phyloP scores from a whole-genome alignment of 1,140 invertebrate species.

The Dryas iulia region DNA sequence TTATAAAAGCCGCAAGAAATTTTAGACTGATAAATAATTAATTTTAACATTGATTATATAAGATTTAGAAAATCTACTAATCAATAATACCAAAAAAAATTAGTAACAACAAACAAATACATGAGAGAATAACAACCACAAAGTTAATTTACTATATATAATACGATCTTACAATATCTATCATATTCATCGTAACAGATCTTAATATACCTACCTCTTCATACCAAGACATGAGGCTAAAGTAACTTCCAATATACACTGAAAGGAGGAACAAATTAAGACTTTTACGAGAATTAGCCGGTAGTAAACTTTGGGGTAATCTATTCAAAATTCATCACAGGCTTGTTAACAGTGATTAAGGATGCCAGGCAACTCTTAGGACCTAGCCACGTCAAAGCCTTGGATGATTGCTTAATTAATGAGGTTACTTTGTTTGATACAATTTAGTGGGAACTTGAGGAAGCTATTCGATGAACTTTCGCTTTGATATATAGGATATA shows the following conservation, averaged over 20 bases:
- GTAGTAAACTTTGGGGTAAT: conserved; percentile 1
- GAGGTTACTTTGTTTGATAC: conserved; percentile 22
- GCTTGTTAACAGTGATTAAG: conserved; percentile 39
- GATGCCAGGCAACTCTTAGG: conserved; percentile 32
- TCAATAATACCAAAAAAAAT: too few relatives aligned
- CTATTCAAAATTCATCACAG: conserved; percentile 30
- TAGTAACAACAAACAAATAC: too few relatives aligned
- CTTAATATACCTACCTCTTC: too few relatives aligned
- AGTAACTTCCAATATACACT: background rate
- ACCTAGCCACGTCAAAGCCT: conserved; percentile 33
- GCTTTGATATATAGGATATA: background rate
- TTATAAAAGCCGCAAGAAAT: too few relatives aligned
- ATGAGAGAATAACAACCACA: too few relatives aligned
- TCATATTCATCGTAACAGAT: too few relatives aligned
- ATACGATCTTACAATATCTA: too few relatives aligned
- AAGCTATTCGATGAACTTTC: background rate
- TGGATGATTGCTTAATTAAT: conserved; percentile 35
- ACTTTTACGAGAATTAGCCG: background rate
- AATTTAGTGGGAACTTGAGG: background rate
- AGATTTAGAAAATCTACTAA: too few relatives aligned
- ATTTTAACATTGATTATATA: too few relatives aligned
- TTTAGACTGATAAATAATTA: too few relatives aligned
- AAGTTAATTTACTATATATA: too few relatives aligned
- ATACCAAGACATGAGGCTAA: background rate
- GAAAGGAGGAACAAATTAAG: background rate